These are phyloP conservation scores for Spilogale gracilis DNA, from an alignment of 2,113 vertebrate species.

Conservation along the genomic window DNA sequence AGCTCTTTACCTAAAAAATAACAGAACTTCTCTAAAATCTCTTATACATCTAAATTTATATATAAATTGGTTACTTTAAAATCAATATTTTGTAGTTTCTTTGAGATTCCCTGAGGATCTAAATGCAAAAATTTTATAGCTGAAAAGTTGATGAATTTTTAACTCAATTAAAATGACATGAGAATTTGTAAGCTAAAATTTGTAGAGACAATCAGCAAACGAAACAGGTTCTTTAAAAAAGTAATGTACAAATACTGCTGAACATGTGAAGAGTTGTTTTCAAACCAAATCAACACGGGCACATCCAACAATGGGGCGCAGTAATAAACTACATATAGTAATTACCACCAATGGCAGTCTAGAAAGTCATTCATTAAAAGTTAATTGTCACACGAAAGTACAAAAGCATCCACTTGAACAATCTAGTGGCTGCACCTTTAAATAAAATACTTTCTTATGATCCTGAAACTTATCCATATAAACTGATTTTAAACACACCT, in stretches of 20 bases:
- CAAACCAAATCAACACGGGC: constrained; percentile 84
- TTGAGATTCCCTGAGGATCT: neutral
- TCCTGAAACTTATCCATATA: constrained; percentile 53
- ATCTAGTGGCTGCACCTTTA: constrained; percentile 69
- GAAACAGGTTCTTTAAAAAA: constrained; percentile 77
- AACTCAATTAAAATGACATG: constrained; percentile 48
- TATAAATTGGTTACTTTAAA: constrained; percentile 29
- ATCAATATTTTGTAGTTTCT: neutral
- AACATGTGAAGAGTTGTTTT: constrained; percentile 78
- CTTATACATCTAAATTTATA: constrained; percentile 2
- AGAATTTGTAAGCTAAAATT: constrained; percentile 51
- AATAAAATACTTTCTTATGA: constrained; percentile 61
- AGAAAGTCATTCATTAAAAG: constrained; percentile 81
- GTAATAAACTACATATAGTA: constrained; percentile 83
- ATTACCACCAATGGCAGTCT: constrained; percentile 80
- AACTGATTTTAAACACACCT: constrained; percentile 76
- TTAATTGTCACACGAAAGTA: constrained; percentile 82
- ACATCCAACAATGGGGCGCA: constrained; percentile 78
- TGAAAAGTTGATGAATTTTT: constrained; percentile 32
- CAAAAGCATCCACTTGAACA: constrained; percentile 74
- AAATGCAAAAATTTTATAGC: constrained; percentile 8
- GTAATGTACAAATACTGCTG: constrained; percentile 74
- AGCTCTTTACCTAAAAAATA: constrained; percentile 7
- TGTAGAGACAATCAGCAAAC: constrained; percentile 49
- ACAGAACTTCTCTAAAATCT: neutral